Evolutionary conservation across 2,113 vertebrate genomes (phyloP), one percentile per base, ranked within the genome.

Genomic region (Clupea harengus): DNA sequence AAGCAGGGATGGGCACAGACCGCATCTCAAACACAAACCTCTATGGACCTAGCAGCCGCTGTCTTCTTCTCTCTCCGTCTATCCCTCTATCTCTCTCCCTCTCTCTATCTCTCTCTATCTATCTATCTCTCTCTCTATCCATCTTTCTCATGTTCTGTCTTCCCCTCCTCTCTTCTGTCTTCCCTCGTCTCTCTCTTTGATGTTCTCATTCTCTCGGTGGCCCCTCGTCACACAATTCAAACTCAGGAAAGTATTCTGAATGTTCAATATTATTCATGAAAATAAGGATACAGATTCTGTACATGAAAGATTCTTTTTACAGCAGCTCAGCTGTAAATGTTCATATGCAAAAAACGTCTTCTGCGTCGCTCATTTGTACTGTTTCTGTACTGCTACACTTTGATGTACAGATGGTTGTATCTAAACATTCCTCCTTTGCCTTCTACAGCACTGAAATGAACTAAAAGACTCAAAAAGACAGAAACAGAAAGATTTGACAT

Each of bases 201-300:
- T 20, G 50, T 80, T 57, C 86, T 91, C 86, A 87, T 60, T 86
- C 82, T 97, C 94, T 96, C 95, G 95, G 96, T 98, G 98, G 95
- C 96, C 94, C 94, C 95, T 96, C 90, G 97, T 97, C 98, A 99
- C 97, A 96, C 96, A 95, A 97, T 94, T 97, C 96, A 97, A 99
- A 97, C 98, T 99, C 98, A 99, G 98, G 98, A 99, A 99, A 97
- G 97, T 97, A 94, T 96, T 98, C 97, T 98, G 98, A 99, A 99
- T 99, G 97, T 99, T 99, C 95, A 96, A 96, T 96, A 94, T 95
- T 94, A 95, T 96, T 97, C 96, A 97, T 96, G 93, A 95, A 94
- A 96, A 39, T 39, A 97, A 97, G 94, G 89, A 92, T 82, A 96
- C 94, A 93, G 95, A 95, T 96, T 97, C 96, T 97, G 96, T 96